Evolutionary conservation across 2,113 vertebrate species (phyloP).

Genomic region (Solea solea): DNA sequence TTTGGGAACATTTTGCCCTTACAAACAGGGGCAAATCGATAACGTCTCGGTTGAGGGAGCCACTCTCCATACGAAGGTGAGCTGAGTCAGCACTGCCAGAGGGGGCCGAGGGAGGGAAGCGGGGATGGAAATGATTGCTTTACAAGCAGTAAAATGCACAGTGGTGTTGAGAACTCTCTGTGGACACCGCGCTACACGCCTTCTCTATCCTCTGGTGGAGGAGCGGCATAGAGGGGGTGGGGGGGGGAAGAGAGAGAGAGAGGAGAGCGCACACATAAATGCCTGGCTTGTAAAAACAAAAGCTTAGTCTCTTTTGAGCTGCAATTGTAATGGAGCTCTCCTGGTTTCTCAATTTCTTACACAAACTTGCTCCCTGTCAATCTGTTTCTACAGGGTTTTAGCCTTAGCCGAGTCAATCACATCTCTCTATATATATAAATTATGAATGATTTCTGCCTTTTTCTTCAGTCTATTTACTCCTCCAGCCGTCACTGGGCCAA

Average conservation of each 20-base stretch:
- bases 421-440: no score
- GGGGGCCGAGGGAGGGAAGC: conserved; percentile 16
- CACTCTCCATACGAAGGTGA: conserved; percentile 71
- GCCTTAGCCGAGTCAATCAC: conserved; percentile 48
- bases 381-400: conserved; percentile 34
- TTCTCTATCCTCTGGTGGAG: conserved; percentile 45
- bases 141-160: conserved; percentile 70
- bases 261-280: conserved; percentile 2
- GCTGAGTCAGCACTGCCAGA: conserved; percentile 75
- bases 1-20: conserved; percentile 76
- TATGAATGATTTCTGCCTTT: neutral
- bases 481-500: conserved; percentile 48
- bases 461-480: neutral
- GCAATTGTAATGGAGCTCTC: conserved; percentile 23
- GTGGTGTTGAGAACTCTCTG: conserved; percentile 61
- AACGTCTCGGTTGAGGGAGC: conserved; percentile 73
- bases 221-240: conserved; percentile 24
- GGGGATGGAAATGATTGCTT: conserved; percentile 76
- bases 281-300: conserved; percentile 47
- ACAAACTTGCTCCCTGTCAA: conserved; percentile 35
- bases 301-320: conserved; percentile 9
- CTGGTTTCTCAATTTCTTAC: conserved; percentile 24
- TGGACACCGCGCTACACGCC: conserved; percentile 54
- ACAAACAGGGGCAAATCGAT: conserved; percentile 80
- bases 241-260: no score